Evolutionary conservation across 2,888 invertebrate species (phyloP).

Genomic region (Ramazzottius varieornatus): DNA sequence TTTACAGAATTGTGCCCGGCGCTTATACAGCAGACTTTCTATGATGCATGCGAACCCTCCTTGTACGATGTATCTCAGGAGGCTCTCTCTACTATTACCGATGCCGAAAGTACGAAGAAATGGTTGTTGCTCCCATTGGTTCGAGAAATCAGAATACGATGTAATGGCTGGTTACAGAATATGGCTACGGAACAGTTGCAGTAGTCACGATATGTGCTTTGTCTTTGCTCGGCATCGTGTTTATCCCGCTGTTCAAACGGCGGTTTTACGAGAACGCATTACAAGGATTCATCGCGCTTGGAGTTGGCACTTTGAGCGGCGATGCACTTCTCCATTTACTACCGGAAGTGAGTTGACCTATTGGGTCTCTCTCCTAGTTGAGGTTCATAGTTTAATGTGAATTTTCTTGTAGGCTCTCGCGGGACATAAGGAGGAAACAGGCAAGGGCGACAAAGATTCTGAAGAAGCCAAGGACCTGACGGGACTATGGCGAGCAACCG

Average conservation of each 20-base stretch:
- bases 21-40: background rate
- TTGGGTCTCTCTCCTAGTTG: too few species aligned
- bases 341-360: conserved; percentile 18
- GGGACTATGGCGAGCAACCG: conserved; percentile 10
- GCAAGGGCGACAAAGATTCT: conserved; percentile 7
- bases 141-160: too few species aligned
- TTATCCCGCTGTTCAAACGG: conserved; percentile 11
- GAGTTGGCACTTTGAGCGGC: conserved; percentile 22
- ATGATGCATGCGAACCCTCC: background rate
- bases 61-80: background rate
- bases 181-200: conserved; percentile 18
- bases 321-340: conserved; percentile 24
- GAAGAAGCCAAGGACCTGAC: conserved; percentile 8
- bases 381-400: background rate
- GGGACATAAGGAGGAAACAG: too few species aligned
- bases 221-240: conserved; percentile 12
- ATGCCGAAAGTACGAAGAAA: background rate
- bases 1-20: background rate
- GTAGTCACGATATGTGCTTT: conserved; percentile 17
- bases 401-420: too few species aligned
- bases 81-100: background rate
- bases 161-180: too few species aligned
- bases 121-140: too few species aligned
- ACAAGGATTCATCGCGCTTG: conserved; percentile 21
- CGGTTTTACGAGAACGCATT: conserved; percentile 14